Evolutionary conservation across 2,113 vertebrate genomes (phyloP), one percentile per base, ranked within the genome.

Genomic region (Megaleporinus macrocephalus): DNA sequence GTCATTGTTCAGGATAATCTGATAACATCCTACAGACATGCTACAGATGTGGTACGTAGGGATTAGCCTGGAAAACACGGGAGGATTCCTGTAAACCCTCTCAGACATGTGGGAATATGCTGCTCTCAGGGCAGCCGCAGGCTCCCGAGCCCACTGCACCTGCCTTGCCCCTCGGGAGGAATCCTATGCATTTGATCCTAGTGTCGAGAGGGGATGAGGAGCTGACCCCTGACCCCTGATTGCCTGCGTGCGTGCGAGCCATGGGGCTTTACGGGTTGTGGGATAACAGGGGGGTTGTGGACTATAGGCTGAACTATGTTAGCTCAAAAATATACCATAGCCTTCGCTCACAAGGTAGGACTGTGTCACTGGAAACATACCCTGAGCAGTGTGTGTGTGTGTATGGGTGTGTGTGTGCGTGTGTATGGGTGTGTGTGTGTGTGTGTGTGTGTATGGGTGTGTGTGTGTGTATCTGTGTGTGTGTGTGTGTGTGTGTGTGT

Each of bases 151-250:
- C 72, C 53, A 30, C 36, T 47, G 53, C 65, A 26, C 62, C 51
- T 76, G 47, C 47, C 9, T 51, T 36, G 73, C 15, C 59, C 62
- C 44, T 61, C 24, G 51, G 62, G 36, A 74, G 49, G 53, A 81
- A 77, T 78, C 75, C 44, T n/a, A 29, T 53, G 65, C 24, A 55
- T 80, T 55, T 80, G 65, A 80, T 80, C 29, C 73, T 68, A 20
- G 70, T 22, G 78, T 78, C 72, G 78, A 36, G 47, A 41, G 72
- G 62, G 79, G 72, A 62, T 75, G 79, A 55, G 49, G 22, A 55
- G 71, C 33, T 18, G 62, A 36, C 79, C 47, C 65, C 61, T 49
- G 4, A 22, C 36, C 22, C 61, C 29, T 68, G 3, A 9, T 13
- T 70, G 66, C 22, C 20, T 16, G 33, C 7, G 0, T n/a, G 27